These are phyloP conservation scores for Tolypeutes matacus DNA, from an alignment of 2,797 vertebrate species.

Conservation along the genomic window DNA sequence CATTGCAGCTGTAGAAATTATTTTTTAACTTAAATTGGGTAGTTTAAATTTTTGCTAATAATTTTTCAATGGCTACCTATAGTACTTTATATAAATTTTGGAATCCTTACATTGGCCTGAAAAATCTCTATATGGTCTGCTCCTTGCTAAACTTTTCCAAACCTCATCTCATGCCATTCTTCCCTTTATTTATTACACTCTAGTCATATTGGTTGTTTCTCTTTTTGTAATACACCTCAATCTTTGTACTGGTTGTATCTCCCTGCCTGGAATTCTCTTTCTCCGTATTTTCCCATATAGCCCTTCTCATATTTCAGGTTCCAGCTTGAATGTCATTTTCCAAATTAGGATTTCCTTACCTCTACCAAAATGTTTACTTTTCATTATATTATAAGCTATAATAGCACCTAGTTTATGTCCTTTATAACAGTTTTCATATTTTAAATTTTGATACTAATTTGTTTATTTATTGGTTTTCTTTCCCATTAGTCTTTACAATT, in stretches of 20 bases:
- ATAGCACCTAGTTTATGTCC: neutral
- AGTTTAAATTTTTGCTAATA: conserved; percentile 12
- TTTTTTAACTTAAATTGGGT: neutral
- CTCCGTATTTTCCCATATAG: neutral
- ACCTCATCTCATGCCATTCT: neutral
- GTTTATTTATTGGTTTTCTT: neutral
- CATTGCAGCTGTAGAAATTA: neutral
- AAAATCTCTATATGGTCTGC: neutral
- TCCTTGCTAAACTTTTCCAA: neutral
- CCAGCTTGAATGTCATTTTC: neutral
- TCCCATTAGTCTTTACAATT: neutral
- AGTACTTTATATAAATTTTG: neutral
- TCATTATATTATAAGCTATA: neutral
- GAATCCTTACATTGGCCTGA: neutral
- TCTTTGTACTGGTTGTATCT: neutral
- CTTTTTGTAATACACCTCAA: neutral
- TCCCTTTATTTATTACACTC: neutral
- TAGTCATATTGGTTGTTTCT: neutral
- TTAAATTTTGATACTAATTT: neutral
- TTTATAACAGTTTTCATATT: neutral
- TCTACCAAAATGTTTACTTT: neutral
- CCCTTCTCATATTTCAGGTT: neutral
- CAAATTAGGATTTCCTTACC: neutral
- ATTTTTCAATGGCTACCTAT: neutral
- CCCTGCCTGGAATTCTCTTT: neutral